phyloP scores from a whole-genome alignment of 2,888 invertebrate species.

The Caradrina kadenii region DNA sequence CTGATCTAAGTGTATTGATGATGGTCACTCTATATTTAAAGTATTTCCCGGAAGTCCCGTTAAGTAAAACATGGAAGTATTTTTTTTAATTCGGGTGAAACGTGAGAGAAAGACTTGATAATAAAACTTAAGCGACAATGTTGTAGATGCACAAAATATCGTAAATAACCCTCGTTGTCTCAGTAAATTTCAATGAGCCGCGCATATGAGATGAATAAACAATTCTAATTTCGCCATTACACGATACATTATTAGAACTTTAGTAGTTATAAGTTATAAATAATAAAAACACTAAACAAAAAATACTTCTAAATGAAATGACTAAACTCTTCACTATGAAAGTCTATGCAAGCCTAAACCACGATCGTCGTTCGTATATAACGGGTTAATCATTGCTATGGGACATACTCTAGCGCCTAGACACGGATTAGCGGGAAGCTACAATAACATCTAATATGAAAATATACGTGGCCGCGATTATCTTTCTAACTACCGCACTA shows the following conservation, averaged over 20 bases:
- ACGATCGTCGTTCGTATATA: conserved; percentile 2
- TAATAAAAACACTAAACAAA: conserved; percentile 50
- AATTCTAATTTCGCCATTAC: conserved; percentile 34
- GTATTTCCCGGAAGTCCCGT: neutral
- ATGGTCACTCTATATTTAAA: conserved; percentile 11
- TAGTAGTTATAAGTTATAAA: conserved; percentile 42
- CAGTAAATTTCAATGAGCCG: conserved; percentile 20
- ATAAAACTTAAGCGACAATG: conserved; percentile 6
- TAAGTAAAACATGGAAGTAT: neutral
- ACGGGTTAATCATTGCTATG: conserved; percentile 12
- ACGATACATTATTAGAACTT: conserved; percentile 27
- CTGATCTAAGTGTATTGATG: neutral
- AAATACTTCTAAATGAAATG: conserved; percentile 61
- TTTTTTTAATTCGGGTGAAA: neutral
- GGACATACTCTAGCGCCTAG: conserved; percentile 39
- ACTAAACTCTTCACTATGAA: conserved; percentile 55
- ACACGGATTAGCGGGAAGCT: conserved; percentile 47
- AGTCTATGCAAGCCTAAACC: conserved; percentile 28
- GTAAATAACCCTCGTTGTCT: conserved; percentile 6
- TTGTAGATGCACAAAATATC: conserved; percentile 10
- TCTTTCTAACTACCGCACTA: conserved; percentile 28
- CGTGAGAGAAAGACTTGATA: neutral
- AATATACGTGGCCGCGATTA: conserved; percentile 43
- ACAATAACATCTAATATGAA: conserved; percentile 38
- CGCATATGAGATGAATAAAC: conserved; percentile 4